Conservation (phyloP, 2,888 invertebrate species). For the Spisula solida region DNA sequence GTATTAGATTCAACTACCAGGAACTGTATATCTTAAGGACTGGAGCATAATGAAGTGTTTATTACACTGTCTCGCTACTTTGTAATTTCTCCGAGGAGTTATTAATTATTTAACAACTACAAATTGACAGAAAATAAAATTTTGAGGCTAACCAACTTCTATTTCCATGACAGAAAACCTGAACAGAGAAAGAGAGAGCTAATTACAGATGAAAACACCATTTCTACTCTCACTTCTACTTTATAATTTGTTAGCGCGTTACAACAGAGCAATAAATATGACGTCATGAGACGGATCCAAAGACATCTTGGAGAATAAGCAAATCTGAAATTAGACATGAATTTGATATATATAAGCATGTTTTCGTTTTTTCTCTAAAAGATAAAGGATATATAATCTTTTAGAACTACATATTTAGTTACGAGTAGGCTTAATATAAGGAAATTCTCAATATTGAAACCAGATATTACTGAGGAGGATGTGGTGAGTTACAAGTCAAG, state of each 20-base stretch:
- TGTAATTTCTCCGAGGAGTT: neutral
- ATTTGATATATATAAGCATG: conserved; percentile 1
- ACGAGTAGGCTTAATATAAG: too few relatives aligned
- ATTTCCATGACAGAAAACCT: neutral
- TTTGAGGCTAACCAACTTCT: neutral
- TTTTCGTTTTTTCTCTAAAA: neutral
- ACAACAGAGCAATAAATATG: neutral
- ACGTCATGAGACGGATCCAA: conserved; percentile 12
- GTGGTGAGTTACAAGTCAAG: too few relatives aligned
- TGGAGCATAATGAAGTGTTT: conserved; percentile 12
- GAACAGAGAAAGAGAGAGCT: neutral
- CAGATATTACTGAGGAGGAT: too few relatives aligned
- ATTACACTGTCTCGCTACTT: neutral
- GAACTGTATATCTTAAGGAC: neutral
- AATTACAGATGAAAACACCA: neutral
- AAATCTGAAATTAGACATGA: conserved; percentile 14
- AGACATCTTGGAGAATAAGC: neutral
- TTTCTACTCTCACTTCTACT: neutral
- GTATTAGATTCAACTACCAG: neutral
- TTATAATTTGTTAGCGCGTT: neutral
- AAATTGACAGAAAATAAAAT: neutral
- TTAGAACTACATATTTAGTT: neutral
- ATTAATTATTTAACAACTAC: conserved; percentile 15
- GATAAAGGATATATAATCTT: neutral
- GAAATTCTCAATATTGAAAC: too few relatives aligned